Percentiles rank a stretch among this genome's conserved stretches.
Conservation (phyloP, 2,888 invertebrate species). For the Sinhomidia bicolor region DNA sequence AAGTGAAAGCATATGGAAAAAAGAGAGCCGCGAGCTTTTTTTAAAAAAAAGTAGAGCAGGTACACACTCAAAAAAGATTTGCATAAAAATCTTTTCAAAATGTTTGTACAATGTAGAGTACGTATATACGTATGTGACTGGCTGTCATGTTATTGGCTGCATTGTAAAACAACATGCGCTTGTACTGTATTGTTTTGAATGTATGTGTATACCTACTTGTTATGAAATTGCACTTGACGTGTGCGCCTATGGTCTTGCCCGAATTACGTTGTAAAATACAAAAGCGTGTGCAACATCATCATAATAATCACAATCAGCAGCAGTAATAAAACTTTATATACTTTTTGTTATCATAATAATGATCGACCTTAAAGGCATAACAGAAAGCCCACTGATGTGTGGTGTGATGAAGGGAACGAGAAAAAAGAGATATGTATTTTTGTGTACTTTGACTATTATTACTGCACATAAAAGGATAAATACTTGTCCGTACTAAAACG, state of each 20-base stretch:
- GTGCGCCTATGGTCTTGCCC: slow-evolving; percentile 11
- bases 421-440: too few relatives aligned
- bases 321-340: not conserved
- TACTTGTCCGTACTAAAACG: slow-evolving; percentile 37
- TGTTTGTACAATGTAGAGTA: not conserved
- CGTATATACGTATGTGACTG: not conserved
- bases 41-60: not conserved
- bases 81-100: not conserved
- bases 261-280: slow-evolving; percentile 30
- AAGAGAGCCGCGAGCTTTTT: not conserved
- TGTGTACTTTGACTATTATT: slow-evolving; percentile 4
- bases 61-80: not conserved
- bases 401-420: not conserved
- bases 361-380: slow-evolving; percentile 20
- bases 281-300: slow-evolving; percentile 35
- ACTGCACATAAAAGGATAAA: slow-evolving; percentile 35
- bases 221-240: not conserved
- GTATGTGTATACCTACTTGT: too few relatives aligned
- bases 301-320: slow-evolving; percentile 25
- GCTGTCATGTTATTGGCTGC: not conserved
- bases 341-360: not conserved
- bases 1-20: not conserved
- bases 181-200: not conserved
- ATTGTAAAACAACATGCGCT: not conserved
- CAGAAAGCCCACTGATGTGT: not conserved